Conservation (phyloP, 2,888 invertebrate species). For the Athripsodes cinereus region DNA sequence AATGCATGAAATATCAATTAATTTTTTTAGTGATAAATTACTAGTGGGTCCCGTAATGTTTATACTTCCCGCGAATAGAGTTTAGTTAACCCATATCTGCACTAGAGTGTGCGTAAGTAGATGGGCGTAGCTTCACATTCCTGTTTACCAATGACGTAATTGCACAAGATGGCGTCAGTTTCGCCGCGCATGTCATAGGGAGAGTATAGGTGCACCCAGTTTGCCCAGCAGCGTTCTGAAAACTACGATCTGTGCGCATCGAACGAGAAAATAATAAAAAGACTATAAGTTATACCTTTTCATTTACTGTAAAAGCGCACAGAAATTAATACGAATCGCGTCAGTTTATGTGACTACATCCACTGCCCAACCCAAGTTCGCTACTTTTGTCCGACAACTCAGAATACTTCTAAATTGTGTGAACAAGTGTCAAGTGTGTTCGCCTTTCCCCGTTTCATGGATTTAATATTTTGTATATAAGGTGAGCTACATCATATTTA, state of each 20-base stretch:
- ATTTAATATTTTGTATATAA: slow-evolving; percentile 19
- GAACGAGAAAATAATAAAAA: not conserved
- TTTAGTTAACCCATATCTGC: too few species aligned
- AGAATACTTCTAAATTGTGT: not conserved
- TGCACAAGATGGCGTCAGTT: slow-evolving; percentile 22
- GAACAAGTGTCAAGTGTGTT: slow-evolving; percentile 23
- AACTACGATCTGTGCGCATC: slow-evolving; percentile 14
- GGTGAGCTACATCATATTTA: slow-evolving; percentile 6
- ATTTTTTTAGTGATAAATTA: too few species aligned
- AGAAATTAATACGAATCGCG: slow-evolving; percentile 13
- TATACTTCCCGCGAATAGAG: too few species aligned
- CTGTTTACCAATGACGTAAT: slow-evolving; percentile 43
- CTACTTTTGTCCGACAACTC: slow-evolving; percentile 1
- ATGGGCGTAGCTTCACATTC: slow-evolving; percentile 30
- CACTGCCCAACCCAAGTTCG: slow-evolving; percentile 17
- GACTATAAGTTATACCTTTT: not conserved
- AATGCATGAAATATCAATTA: too few species aligned
- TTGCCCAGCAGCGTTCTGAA: slow-evolving; percentile 13
- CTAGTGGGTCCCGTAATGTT: too few species aligned
- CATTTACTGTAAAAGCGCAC: slow-evolving; percentile 6
- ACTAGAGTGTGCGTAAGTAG: too few species aligned
- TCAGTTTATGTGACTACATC: not conserved
- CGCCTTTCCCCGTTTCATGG: slow-evolving; percentile 15
- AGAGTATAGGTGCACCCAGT: slow-evolving; percentile 7
- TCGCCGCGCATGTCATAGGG: slow-evolving; percentile 16